These are phyloP conservation scores for Caenorhabditis latens DNA, from an alignment of 1,140 invertebrate species.

Conservation along the genomic window DNA sequence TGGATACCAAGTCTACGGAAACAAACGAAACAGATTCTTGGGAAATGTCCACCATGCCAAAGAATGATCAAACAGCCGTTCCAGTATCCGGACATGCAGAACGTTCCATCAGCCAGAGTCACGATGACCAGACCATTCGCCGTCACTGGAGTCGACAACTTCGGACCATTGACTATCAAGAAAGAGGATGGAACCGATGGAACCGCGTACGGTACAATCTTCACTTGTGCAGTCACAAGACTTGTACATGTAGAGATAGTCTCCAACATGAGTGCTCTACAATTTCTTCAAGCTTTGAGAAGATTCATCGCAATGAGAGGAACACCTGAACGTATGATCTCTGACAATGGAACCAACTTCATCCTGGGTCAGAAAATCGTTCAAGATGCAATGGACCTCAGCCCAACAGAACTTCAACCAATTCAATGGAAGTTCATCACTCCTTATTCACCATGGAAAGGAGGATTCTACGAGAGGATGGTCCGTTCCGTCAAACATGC, in stretches of 20 bases:
- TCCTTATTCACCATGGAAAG: slow-evolving; percentile 59
- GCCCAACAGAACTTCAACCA: background rate
- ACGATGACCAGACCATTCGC: slow-evolving; percentile 9
- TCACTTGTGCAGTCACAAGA: slow-evolving; percentile 40
- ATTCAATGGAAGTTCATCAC: slow-evolving; percentile 51
- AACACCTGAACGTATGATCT: background rate
- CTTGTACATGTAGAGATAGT: slow-evolving; percentile 30
- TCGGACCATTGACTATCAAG: slow-evolving; percentile 48
- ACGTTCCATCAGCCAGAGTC: slow-evolving; percentile 42
- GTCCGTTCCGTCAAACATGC: slow-evolving; percentile 53
- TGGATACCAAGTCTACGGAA: slow-evolving; percentile 1
- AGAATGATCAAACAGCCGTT: background rate
- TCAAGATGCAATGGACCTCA: background rate
- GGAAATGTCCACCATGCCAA: background rate
- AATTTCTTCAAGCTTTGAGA: slow-evolving; percentile 38
- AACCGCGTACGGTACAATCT: slow-evolving; percentile 41
- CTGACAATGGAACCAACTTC: slow-evolving; percentile 60
- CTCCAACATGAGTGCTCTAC: background rate
- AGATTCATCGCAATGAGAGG: slow-evolving; percentile 54
- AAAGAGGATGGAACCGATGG: background rate
- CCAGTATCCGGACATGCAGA: slow-evolving; percentile 20
- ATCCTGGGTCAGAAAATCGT: background rate
- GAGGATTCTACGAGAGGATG: slow-evolving; percentile 59
- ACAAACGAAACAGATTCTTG: background rate
- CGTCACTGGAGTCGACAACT: slow-evolving; percentile 27